phyloP scores from a whole-genome alignment of 1,140 invertebrate genomes.

The Pseudobourletiella spinata region DNA sequence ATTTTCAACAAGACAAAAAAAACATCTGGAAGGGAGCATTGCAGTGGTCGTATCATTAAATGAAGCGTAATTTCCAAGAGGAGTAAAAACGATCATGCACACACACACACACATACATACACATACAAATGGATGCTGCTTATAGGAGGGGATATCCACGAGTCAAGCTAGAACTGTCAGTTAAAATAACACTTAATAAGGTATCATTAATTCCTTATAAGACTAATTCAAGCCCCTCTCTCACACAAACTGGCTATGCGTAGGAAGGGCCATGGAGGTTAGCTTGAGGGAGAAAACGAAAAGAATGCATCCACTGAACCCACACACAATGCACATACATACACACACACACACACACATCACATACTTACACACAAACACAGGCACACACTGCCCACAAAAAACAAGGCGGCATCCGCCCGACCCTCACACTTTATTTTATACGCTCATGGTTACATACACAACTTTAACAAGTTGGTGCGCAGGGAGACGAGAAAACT shows the following conservation, averaged over 20 bases:
- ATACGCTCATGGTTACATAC: too few species aligned
- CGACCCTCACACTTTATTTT: too few species aligned
- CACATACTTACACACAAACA: background rate
- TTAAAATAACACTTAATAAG: slow-evolving; percentile 22
- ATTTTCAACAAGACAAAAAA: too few species aligned
- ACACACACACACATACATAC: too few species aligned
- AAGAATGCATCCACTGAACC: background rate
- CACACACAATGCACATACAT: background rate
- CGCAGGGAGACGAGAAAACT: too few species aligned
- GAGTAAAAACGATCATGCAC: too few species aligned
- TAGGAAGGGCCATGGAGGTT: background rate
- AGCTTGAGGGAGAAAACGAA: too few species aligned
- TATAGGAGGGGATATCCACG: background rate
- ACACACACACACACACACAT: background rate
- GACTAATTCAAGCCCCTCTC: slow-evolving; percentile 7
- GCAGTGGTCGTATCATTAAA: too few species aligned
- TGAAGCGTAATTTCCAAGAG: too few species aligned
- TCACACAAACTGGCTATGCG: background rate
- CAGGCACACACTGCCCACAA: background rate
- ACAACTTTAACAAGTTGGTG: too few species aligned
- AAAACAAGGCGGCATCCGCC: too few species aligned
- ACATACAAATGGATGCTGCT: background rate
- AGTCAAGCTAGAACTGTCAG: background rate
- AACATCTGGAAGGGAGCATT: too few species aligned
- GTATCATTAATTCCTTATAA: slow-evolving; percentile 20